phyloP scores from a whole-genome alignment of 2,113 vertebrate species.

The Galeopterus variegatus region DNA sequence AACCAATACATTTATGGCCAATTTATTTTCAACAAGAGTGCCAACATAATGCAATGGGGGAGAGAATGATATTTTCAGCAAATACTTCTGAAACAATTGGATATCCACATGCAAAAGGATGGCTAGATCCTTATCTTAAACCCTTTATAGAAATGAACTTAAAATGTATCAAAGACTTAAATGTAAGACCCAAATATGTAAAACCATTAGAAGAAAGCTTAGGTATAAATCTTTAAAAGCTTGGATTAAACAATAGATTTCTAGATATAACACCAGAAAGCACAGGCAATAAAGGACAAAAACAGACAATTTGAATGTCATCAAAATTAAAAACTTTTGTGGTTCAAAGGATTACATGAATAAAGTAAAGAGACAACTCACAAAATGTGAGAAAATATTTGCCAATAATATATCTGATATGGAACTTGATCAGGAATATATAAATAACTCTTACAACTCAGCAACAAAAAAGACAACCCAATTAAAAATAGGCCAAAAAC shows the following conservation, averaged over 20 bases:
- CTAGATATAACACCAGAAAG: background rate
- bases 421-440: background rate
- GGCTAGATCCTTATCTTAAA: too few relatives aligned
- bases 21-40: background rate
- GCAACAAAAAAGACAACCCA: background rate
- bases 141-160: background rate
- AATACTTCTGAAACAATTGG: background rate
- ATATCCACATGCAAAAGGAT: background rate
- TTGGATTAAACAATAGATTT: background rate
- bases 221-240: background rate
- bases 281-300: background rate
- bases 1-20: background rate
- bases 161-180: background rate
- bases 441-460: conserved; percentile 7
- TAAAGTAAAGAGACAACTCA: background rate
- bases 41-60: background rate
- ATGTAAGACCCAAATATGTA: background rate
- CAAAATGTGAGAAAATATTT: background rate
- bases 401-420: background rate
- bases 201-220: background rate
- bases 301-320: background rate
- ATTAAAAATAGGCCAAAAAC: background rate
- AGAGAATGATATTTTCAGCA: background rate
- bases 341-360: background rate
- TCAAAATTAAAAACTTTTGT: background rate